Conservation (phyloP, 2,113 vertebrate genomes). For the Cololabis saira region DNA sequence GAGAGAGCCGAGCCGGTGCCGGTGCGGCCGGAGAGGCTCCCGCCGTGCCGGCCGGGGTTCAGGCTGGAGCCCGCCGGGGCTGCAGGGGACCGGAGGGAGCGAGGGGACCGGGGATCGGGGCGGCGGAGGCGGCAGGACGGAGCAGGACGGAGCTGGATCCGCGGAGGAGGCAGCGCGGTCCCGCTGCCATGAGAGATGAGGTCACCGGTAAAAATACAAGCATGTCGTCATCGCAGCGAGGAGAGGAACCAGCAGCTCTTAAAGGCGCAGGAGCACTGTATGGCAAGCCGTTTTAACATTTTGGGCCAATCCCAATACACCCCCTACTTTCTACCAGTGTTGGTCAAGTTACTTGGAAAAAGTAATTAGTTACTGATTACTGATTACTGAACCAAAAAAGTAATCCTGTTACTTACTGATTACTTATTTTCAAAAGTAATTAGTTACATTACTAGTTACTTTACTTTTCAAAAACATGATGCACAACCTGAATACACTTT, state of each 20-base stretch:
- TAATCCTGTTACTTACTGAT: too few relatives aligned
- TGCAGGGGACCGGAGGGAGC: too few relatives aligned
- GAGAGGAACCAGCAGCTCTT: conserved; percentile 72
- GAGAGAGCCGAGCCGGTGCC: conserved; percentile 47
- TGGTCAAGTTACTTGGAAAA: too few relatives aligned
- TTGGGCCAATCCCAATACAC: too few relatives aligned
- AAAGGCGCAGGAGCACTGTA: conserved; percentile 67
- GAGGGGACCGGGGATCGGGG: background rate
- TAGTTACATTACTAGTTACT: too few relatives aligned
- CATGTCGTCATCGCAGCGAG: conserved; percentile 90
- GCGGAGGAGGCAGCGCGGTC: conserved; percentile 78
- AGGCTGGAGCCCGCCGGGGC: background rate
- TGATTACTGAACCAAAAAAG: too few relatives aligned
- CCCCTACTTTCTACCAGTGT: too few relatives aligned
- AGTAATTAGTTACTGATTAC: too few relatives aligned
- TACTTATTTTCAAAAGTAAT: too few relatives aligned
- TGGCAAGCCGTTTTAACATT: too few relatives aligned
- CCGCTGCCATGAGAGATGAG: conserved; percentile 84
- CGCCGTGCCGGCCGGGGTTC: background rate
- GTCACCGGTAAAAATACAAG: conserved; percentile 94
- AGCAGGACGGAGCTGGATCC: conserved; percentile 1
- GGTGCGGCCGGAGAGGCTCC: conserved; percentile 26
- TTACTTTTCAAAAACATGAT: too few relatives aligned
- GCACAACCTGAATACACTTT: too few relatives aligned
- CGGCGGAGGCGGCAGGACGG: conserved; percentile 20